Percentiles rank a stretch among this genome's conserved stretches.
These are phyloP conservation scores for Melanotaenia trifasciata DNA, from an alignment of 2,797 vertebrate genomes.

Conservation along the genomic window DNA sequence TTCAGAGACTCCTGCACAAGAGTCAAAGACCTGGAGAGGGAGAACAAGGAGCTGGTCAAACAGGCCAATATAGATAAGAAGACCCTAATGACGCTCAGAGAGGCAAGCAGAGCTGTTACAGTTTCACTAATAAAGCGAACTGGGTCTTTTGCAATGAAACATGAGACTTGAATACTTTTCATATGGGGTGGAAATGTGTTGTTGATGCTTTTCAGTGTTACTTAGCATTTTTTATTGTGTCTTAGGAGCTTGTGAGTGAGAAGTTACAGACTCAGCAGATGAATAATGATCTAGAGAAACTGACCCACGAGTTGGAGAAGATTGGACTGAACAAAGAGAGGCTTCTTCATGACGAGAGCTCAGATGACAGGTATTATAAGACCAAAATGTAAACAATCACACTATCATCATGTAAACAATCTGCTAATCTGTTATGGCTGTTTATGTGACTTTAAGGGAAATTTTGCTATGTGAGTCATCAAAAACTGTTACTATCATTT, in stretches of 20 bases:
- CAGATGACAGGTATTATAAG: conserved; percentile 89
- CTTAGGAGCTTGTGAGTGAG: conserved; percentile 95
- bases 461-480: conserved; percentile 1
- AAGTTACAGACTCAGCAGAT: conserved; percentile 96
- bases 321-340: conserved; percentile 97
- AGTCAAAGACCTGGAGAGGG: conserved; percentile 93
- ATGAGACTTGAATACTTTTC: not conserved
- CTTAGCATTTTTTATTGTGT: conserved; percentile 24
- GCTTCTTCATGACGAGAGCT: conserved; percentile 92
- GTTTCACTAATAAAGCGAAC: not conserved
- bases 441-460: not conserved
- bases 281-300: conserved; percentile 97
- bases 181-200: not conserved
- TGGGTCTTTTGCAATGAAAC: not conserved
- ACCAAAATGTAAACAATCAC: not conserved
- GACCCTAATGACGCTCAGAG: conserved; percentile 92
- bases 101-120: conserved; percentile 77
- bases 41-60: conserved; percentile 96
- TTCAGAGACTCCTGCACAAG: conserved; percentile 92
- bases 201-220: not conserved
- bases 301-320: conserved; percentile 97
- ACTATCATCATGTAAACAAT: not conserved
- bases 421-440: not conserved
- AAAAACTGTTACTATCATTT: conserved; percentile 8
- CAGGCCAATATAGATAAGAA: conserved; percentile 94